These are phyloP conservation scores for Neodiprion pinetum DNA, from an alignment of 1,140 invertebrate genomes.

Conservation along the genomic window DNA sequence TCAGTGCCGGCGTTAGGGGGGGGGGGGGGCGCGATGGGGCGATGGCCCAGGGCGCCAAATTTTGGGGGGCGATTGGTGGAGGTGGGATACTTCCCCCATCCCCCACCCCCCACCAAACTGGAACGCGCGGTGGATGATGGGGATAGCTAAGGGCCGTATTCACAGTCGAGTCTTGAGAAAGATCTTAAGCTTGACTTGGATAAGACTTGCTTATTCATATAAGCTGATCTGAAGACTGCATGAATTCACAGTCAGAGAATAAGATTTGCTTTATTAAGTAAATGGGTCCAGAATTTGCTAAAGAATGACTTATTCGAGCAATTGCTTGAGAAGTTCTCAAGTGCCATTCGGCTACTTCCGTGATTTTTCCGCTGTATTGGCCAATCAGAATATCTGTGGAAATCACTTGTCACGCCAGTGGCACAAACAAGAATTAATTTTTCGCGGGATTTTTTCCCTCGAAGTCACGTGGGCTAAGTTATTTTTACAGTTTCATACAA, in stretches of 20 bases:
- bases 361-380: conserved; percentile 11
- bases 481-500: too few relatives aligned
- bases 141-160: conserved; percentile 1
- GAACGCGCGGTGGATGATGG: too few relatives aligned
- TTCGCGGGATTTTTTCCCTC: too few relatives aligned
- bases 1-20: too few relatives aligned
- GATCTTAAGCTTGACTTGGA: conserved; percentile 13
- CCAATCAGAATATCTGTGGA: conserved; percentile 10
- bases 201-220: conserved; percentile 15
- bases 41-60: too few relatives aligned
- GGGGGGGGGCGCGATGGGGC: too few relatives aligned
- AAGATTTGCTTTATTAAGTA: conserved; percentile 7
- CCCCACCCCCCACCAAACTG: too few relatives aligned
- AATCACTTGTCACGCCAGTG: too few relatives aligned
- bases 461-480: too few relatives aligned
- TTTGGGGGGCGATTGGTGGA: too few relatives aligned
- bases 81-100: too few relatives aligned
- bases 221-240: conserved; percentile 12
- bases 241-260: conserved; percentile 16
- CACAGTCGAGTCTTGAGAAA: conserved; percentile 9
- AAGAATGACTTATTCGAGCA: conserved; percentile 11
- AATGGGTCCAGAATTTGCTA: background rate
- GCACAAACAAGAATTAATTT: too few relatives aligned
- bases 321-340: conserved; percentile 15
- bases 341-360: conserved; percentile 13